Conservation (phyloP, 2,797 vertebrate species). For the Enteromius paludinosus region DNA sequence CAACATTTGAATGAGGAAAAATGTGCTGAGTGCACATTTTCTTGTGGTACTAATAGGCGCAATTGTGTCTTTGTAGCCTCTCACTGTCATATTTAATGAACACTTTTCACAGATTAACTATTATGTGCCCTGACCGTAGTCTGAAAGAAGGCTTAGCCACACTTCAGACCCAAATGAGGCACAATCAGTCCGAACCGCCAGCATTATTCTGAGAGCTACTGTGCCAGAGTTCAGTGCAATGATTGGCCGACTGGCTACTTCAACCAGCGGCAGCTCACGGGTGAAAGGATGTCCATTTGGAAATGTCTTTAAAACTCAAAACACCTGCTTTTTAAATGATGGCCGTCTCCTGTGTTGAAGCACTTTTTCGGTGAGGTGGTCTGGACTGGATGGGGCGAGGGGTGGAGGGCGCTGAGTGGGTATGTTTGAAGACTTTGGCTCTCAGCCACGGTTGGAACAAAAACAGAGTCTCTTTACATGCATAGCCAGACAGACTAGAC, state of each 20-base stretch:
- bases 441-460: constrained; percentile 78
- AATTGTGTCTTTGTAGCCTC: constrained; percentile 32
- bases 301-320: constrained; percentile 79
- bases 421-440: constrained; percentile 82
- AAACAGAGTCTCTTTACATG: constrained; percentile 85
- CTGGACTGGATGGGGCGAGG: constrained; percentile 55
- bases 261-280: constrained; percentile 72
- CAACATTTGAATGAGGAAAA: background rate
- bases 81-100: constrained; percentile 62
- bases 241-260: constrained; percentile 80
- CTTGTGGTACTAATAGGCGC: background rate
- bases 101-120: constrained; percentile 54
- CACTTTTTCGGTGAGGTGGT: constrained; percentile 51
- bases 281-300: constrained; percentile 79
- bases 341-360: constrained; percentile 69
- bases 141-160: constrained; percentile 51
- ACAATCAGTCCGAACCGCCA: constrained; percentile 80
- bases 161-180: constrained; percentile 62
- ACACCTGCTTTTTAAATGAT: constrained; percentile 84
- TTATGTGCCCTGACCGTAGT: constrained; percentile 54
- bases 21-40: background rate
- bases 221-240: constrained; percentile 76
- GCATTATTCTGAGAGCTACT: constrained; percentile 76
- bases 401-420: constrained; percentile 58
- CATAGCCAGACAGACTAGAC: constrained; percentile 83